These are phyloP conservation scores for Peromyscus eremicus DNA, from an alignment of 2,797 vertebrate species.

Conservation along the genomic window DNA sequence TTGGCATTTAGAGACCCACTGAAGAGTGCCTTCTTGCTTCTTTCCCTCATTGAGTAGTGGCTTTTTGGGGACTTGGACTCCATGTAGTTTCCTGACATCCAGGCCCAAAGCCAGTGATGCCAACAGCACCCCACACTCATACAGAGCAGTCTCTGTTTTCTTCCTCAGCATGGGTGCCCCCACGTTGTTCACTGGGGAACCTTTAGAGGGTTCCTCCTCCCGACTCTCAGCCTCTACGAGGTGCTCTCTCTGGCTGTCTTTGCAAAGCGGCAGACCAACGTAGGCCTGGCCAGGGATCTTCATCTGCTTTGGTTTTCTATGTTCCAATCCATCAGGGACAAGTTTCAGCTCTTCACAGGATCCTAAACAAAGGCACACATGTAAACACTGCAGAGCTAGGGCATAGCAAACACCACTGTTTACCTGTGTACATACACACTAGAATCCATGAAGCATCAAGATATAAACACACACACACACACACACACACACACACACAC, in stretches of 20 bases:
- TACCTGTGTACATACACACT: neutral
- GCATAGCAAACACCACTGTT: neutral
- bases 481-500: too few relatives aligned
- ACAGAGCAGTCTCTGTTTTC: slow-evolving; percentile 92
- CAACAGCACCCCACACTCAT: slow-evolving; percentile 92
- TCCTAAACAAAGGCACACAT: slow-evolving; percentile 79
- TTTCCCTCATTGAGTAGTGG: slow-evolving; percentile 90
- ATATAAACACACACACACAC: neutral
- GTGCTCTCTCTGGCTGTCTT: slow-evolving; percentile 92
- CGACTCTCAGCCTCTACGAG: slow-evolving; percentile 84
- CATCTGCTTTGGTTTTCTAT: slow-evolving; percentile 95
- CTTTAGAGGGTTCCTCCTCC: slow-evolving; percentile 91
- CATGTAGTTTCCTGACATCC: slow-evolving; percentile 92
- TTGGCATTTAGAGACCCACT: slow-evolving; percentile 92
- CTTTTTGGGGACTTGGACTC: slow-evolving; percentile 86
- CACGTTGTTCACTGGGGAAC: slow-evolving; percentile 93
- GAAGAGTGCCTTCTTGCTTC: slow-evolving; percentile 94
- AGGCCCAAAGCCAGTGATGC: slow-evolving; percentile 94
- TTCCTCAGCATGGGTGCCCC: slow-evolving; percentile 89
- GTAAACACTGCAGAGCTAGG: neutral
- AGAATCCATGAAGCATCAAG: neutral
- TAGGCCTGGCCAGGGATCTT: slow-evolving; percentile 95
- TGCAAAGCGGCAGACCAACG: slow-evolving; percentile 96
- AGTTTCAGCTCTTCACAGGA: slow-evolving; percentile 89
- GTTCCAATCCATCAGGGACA: slow-evolving; percentile 90